Conservation (phyloP, 1,140 invertebrate genomes). For the Carposina sasakii region DNA sequence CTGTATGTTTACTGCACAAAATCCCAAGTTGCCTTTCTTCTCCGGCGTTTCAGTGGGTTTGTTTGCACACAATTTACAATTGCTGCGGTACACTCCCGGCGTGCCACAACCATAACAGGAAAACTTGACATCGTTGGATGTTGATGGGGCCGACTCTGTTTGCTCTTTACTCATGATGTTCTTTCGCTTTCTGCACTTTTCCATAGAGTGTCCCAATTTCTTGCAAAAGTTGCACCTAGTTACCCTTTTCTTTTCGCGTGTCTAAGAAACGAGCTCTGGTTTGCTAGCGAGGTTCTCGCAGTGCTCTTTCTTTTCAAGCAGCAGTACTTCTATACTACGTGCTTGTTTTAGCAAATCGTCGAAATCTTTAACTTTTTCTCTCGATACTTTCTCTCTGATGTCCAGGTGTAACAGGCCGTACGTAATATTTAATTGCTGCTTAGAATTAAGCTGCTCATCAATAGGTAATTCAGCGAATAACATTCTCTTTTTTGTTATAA, state of each 20-base stretch:
- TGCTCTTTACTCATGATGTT: neutral
- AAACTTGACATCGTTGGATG: neutral
- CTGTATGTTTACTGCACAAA: neutral
- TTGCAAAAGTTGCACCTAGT: neutral
- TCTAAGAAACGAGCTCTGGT: too few species aligned
- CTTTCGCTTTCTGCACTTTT: neutral
- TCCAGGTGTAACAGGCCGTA: neutral
- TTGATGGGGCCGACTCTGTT: neutral
- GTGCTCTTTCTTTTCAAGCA: neutral
- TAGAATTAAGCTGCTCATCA: neutral
- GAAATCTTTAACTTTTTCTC: neutral
- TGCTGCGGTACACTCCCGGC: neutral
- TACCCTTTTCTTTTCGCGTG: neutral
- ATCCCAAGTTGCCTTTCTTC: too few species aligned
- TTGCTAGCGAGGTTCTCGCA: neutral
- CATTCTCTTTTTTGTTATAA: neutral
- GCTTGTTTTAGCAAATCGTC: neutral
- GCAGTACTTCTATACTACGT: neutral
- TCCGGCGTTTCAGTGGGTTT: neutral
- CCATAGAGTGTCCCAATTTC: neutral
- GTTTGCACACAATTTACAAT: neutral
- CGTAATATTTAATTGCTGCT: neutral
- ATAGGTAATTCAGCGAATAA: neutral
- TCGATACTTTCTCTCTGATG: neutral
- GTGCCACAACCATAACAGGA: conserved; percentile 1